These are phyloP conservation scores for Lymantria monacha DNA, from an alignment of 2,888 invertebrate genomes.

Conservation along the genomic window DNA sequence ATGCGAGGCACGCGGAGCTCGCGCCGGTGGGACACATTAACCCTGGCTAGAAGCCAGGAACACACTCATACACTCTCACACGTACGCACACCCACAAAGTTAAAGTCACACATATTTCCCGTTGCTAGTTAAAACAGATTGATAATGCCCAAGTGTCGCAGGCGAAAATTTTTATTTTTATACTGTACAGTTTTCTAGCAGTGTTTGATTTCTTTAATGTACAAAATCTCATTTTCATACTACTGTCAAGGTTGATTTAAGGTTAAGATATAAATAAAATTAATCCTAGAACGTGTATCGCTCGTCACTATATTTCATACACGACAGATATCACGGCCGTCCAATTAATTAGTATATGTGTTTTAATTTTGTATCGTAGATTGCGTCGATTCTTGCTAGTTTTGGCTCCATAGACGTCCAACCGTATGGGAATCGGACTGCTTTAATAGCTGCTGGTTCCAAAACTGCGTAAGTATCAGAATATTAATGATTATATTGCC, in stretches of 20 bases:
- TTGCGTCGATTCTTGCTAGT: conserved; percentile 78
- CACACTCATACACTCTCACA: conserved; percentile 30
- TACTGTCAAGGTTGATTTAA: conserved; percentile 81
- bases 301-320: conserved; percentile 50
- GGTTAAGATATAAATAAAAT: conserved; percentile 73
- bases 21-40: conserved; percentile 18
- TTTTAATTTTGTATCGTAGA: conserved; percentile 51
- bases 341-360: neutral
- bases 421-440: conserved; percentile 71
- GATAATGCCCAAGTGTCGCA: conserved; percentile 78
- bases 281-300: conserved; percentile 50
- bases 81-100: conserved; percentile 33
- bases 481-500: neutral
- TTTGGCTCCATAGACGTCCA: conserved; percentile 86
- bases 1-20: conserved; percentile 1
- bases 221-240: conserved; percentile 67
- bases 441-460: conserved; percentile 84
- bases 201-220: conserved; percentile 68
- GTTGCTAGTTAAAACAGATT: conserved; percentile 74
- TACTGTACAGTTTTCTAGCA: conserved; percentile 51
- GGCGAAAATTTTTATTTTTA: conserved; percentile 67
- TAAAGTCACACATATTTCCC: conserved; percentile 48
- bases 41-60: conserved; percentile 45
- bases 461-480: conserved; percentile 79
- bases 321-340: conserved; percentile 30